Evolutionary conservation across 64 coral and sea anemone genomes (phyloP), one percentile per base, ranked within the genome.

Genomic region (Dendronephthya gigantea): DNA sequence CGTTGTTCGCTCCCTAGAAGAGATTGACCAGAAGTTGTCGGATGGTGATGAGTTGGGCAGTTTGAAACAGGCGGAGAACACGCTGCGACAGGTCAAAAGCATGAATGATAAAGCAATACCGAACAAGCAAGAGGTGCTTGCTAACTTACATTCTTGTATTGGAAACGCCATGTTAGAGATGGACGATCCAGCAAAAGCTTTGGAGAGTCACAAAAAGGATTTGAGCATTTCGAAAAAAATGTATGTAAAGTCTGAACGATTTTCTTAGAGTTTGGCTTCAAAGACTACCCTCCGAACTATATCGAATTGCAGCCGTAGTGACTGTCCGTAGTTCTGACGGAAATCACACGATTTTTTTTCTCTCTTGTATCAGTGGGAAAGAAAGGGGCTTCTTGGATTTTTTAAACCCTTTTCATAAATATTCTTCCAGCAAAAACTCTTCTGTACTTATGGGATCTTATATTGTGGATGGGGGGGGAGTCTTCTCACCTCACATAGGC

Each of bases 81-180:
- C 95, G 27, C 81, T 98, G 33, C 93, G 86, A 37, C 89, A 89
- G n/a, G 95, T 98, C 22, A 87, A 98, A 68, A 89, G 92, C 25
- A 43, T 98, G 66, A 90, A 85, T 70, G 88, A 93, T 82, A 89
- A 98, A 17, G 93, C 83, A 84, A 84, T 93, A 0, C 95, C 95
- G 14, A 98, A 98, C 84, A 98, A 93, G 27, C 92, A 89, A 90
- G 95, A 98, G 56, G 95, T 98, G 75, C 69, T 98, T n/a, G 92
- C 92, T 1, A 98, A 98, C 65, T 81, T 98, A 35, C 92, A 98
- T 56, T 98, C 95, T 6, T 98, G 89, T 82, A 93, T 98, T 84
- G 95, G 95, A 32, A 98, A 98, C 88, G 95, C 95, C 23, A 87
- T 93, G 74, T 35, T 98, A 37, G 95, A 98, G 62, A 87, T 98